phyloP scores from a whole-genome alignment of 2,888 invertebrate genomes.

The Catocala sponsa region DNA sequence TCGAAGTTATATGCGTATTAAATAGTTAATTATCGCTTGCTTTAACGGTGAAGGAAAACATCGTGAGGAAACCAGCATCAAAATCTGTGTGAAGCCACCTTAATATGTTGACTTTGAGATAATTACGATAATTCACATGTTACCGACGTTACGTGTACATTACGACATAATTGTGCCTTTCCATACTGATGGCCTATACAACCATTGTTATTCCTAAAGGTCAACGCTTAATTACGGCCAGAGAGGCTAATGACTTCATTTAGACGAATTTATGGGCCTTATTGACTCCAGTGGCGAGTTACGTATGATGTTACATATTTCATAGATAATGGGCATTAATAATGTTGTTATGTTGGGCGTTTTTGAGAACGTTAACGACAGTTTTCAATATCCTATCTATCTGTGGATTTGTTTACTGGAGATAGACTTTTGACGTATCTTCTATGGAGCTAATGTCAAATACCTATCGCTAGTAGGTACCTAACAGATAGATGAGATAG shows the following conservation, averaged over 20 bases:
- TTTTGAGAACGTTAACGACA: conserved; percentile 16
- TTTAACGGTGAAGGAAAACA: too few species aligned
- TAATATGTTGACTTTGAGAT: conserved; percentile 57
- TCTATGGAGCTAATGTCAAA: too few species aligned
- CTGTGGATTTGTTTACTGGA: too few species aligned
- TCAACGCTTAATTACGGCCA: conserved; percentile 37
- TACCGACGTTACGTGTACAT: conserved; percentile 54
- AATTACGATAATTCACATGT: conserved; percentile 54
- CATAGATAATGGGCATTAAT: conserved; percentile 18
- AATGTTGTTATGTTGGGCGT: conserved; percentile 11
- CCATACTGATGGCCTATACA: conserved; percentile 23
- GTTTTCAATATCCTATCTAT: too few species aligned
- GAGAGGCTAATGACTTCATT: conserved; percentile 50
- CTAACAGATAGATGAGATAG: too few species aligned
- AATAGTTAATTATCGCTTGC: too few species aligned
- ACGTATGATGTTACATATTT: conserved; percentile 14
- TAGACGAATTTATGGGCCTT: conserved; percentile 35
- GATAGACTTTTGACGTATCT: too few species aligned
- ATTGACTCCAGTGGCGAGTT: conserved; percentile 21
- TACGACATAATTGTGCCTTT: conserved; percentile 55
- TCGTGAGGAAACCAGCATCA: too few species aligned
- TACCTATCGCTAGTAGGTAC: too few species aligned
- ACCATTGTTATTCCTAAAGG: conserved; percentile 42
- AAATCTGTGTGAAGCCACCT: conserved; percentile 23
- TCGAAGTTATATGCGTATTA: too few species aligned